phyloP scores from a whole-genome alignment of 2,888 invertebrate species.

The Drosophila conformis region DNA sequence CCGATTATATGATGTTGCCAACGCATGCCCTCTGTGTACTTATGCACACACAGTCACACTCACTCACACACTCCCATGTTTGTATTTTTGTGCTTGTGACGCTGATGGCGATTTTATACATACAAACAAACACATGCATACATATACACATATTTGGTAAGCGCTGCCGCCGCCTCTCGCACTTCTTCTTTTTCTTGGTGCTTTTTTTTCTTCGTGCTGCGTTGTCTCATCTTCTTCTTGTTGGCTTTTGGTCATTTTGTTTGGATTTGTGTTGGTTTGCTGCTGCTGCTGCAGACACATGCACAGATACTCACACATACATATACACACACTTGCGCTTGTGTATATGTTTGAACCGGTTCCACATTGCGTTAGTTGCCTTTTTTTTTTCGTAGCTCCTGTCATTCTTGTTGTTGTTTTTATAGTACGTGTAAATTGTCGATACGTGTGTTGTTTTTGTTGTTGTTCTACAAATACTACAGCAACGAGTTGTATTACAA shows the following conservation, averaged over 20 bases:
- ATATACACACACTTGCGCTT: constrained; percentile 8
- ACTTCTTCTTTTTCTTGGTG: constrained; percentile 43
- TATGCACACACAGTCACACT: constrained; percentile 4
- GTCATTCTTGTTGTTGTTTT: constrained; percentile 53
- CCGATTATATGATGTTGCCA: constrained; percentile 53
- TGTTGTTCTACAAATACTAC: constrained; percentile 76
- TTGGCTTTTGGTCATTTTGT: constrained; percentile 70
- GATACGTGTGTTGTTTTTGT: constrained; percentile 47
- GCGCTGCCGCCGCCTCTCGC: constrained; percentile 25
- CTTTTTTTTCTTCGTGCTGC: constrained; percentile 44
- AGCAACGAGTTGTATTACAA: constrained; percentile 75
- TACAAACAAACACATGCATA: constrained; percentile 9
- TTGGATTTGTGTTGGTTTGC: constrained; percentile 43
- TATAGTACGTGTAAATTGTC: constrained; percentile 62
- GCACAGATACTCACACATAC: constrained; percentile 11
- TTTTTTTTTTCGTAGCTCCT: constrained; percentile 46
- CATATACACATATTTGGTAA: constrained; percentile 22
- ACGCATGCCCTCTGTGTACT: constrained; percentile 60
- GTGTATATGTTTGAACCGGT: constrained; percentile 62
- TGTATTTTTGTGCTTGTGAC: constrained; percentile 19
- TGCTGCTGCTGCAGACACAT: constrained; percentile 29
- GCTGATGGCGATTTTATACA: constrained; percentile 35
- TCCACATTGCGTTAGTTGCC: constrained; percentile 73
- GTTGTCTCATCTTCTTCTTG: constrained; percentile 67
- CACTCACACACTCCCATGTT: background rate